A percentile compares a stretch with the other conserved stretches of the same genome.
Conservation (phyloP, 2,888 invertebrate genomes). For the Leptopilina myrica region DNA sequence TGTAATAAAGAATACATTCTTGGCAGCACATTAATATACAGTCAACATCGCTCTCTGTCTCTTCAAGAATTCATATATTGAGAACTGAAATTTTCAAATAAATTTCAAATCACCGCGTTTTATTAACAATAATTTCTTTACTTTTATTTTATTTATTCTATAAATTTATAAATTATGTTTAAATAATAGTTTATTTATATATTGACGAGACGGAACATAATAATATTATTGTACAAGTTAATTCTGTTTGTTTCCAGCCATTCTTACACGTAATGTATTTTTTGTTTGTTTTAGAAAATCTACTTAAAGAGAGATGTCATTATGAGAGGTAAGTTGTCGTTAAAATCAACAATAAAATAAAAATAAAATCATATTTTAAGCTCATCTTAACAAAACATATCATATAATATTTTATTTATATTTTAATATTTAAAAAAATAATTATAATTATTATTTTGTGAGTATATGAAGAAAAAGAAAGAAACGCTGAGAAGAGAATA, state of each 20-base stretch:
- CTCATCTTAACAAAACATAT: not conserved
- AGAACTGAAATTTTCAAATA: not conserved
- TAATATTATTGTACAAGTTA: slow-evolving; percentile 33
- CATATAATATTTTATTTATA: too few relatives aligned
- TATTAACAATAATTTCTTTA: not conserved
- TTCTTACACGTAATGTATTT: too few relatives aligned
- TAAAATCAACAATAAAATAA: not conserved
- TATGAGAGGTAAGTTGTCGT: slow-evolving; percentile 71
- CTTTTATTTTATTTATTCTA: not conserved
- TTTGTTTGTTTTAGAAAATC: slow-evolving; percentile 65
- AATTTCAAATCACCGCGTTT: not conserved
- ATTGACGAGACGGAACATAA: too few relatives aligned
- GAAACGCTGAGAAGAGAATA: too few relatives aligned
- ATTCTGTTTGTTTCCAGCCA: too few relatives aligned
- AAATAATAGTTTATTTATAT: too few relatives aligned
- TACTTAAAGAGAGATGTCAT: slow-evolving; percentile 68
- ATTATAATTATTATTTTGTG: too few relatives aligned
- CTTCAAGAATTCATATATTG: not conserved
- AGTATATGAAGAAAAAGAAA: too few relatives aligned
- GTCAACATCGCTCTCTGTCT: not conserved
- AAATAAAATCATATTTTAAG: not conserved
- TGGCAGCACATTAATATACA: slow-evolving; percentile 13
- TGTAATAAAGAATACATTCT: not conserved
- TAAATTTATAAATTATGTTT: slow-evolving; percentile 6
- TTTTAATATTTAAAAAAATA: too few relatives aligned